These are phyloP conservation scores for Ptilonorhynchus violaceus DNA, from an alignment of 2,113 vertebrate genomes.

Conservation along the genomic window DNA sequence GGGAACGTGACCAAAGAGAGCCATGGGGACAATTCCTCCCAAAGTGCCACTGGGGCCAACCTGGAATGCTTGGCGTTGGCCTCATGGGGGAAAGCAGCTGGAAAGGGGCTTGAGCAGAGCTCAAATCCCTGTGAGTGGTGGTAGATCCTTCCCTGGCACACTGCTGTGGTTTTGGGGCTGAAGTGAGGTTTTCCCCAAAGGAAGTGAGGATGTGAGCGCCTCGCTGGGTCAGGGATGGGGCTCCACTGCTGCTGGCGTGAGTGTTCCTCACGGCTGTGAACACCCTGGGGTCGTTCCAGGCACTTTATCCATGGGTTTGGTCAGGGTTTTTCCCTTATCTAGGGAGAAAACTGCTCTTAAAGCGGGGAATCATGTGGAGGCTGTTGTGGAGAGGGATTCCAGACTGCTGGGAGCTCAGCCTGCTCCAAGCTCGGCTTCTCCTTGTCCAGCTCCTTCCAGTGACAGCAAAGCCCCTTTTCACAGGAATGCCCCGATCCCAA, in stretches of 20 bases:
- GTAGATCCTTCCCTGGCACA: not conserved
- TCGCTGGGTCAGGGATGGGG: not conserved
- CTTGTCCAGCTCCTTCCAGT: not conserved
- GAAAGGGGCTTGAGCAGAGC: not conserved
- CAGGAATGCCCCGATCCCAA: rapidly evolving
- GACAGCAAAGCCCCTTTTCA: not conserved
- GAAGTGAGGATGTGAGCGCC: not conserved
- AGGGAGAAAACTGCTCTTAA: not conserved
- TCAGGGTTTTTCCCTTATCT: not conserved
- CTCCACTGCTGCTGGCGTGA: rapidly evolving
- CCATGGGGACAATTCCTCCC: not conserved
- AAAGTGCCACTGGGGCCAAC: rapidly evolving
- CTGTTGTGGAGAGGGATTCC: not conserved
- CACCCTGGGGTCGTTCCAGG: rapidly evolving
- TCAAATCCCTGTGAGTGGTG: too few species aligned
- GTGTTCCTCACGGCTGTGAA: not conserved
- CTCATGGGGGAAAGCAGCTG: not conserved
- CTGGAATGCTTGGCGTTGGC: not conserved
- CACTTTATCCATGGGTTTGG: not conserved
- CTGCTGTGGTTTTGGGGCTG: not conserved
- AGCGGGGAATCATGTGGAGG: not conserved
- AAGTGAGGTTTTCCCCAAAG: not conserved
- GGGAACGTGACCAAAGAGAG: not conserved
- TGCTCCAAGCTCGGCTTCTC: not conserved
- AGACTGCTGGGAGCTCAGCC: not conserved